A percentile compares a stretch with the other conserved stretches of the same genome.
Evolutionary conservation across 1,140 invertebrate genomes (phyloP).

Genomic region (Trachymyrmex cornetzi): DNA sequence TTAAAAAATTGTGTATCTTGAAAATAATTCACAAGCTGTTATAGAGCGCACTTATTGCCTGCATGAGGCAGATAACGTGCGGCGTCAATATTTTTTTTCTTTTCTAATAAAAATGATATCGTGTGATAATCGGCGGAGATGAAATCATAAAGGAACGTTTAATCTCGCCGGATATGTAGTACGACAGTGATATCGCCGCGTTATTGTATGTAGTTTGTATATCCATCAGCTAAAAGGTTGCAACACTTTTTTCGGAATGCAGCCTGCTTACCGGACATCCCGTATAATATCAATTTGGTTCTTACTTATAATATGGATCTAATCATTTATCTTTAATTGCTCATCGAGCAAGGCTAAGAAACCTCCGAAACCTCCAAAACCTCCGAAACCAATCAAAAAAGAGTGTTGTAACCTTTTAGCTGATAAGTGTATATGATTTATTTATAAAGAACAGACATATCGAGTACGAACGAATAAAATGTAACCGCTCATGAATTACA

Average conservation of each 20-base stretch:
- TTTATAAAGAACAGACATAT: not conserved
- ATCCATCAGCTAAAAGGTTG: no score
- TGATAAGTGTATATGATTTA: not conserved
- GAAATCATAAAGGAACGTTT: constrained; percentile 24
- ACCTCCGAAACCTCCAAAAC: no score
- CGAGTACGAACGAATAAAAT: not conserved
- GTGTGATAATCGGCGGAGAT: constrained; percentile 18
- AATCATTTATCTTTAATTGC: no score
- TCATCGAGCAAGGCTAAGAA: no score
- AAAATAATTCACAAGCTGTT: constrained; percentile 21
- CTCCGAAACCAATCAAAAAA: no score
- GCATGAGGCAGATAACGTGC: constrained; percentile 17
- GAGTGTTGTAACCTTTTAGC: no score
- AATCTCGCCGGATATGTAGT: not conserved
- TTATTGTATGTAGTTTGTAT: not conserved
- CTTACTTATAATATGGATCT: no score
- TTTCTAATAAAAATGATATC: constrained; percentile 22
- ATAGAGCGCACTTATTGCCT: not conserved
- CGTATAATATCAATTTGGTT: no score
- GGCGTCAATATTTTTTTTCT: not conserved
- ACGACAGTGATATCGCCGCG: constrained; percentile 17
- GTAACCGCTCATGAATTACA: not conserved
- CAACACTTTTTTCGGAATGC: no score
- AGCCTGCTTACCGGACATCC: no score
- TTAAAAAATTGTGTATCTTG: not conserved